A percentile compares a stretch with the other conserved stretches of the same genome.
Conservation (phyloP, 2,888 invertebrate genomes). For the Leptodirus hochenwartii region DNA sequence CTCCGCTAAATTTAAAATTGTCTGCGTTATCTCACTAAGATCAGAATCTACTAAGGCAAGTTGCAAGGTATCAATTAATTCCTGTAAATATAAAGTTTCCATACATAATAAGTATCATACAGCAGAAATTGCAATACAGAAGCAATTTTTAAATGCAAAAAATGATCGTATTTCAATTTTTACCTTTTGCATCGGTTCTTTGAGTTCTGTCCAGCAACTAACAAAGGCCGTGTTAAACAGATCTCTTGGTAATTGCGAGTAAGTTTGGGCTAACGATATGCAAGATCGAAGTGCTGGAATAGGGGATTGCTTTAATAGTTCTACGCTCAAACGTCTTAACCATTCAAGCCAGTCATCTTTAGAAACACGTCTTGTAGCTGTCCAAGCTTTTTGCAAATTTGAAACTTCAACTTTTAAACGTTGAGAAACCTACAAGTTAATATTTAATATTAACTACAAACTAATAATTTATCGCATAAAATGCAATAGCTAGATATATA, state of each 20-base stretch:
- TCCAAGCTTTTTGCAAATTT: conserved; percentile 79
- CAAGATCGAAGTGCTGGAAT: conserved; percentile 88
- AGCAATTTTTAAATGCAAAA: too few species aligned
- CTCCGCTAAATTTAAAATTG: conserved; percentile 90
- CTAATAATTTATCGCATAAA: too few species aligned
- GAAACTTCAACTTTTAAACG: conserved; percentile 66
- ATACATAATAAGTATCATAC: too few species aligned
- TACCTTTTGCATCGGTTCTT: conserved; percentile 50
- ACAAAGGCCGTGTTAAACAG: conserved; percentile 98
- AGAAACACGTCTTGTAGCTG: conserved; percentile 79
- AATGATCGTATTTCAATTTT: too few species aligned
- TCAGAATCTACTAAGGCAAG: conserved; percentile 85
- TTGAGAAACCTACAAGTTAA: too few species aligned
- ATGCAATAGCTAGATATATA: too few species aligned
- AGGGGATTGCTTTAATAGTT: conserved; percentile 85
- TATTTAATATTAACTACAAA: too few species aligned
- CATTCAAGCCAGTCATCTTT: conserved; percentile 99
- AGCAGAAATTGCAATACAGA: too few species aligned
- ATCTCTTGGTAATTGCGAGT: conserved; percentile 88
- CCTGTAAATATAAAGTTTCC: too few species aligned
- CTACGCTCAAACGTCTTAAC: conserved; percentile 81
- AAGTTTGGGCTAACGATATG: conserved; percentile 79
- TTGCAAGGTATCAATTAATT: conserved; percentile 70
- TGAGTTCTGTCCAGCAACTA: conserved; percentile 95
- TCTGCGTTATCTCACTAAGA: conserved; percentile 89